Base-by-base conservation (phyloP, 2,113 vertebrate genomes). In the Bucco capensis region DNA sequence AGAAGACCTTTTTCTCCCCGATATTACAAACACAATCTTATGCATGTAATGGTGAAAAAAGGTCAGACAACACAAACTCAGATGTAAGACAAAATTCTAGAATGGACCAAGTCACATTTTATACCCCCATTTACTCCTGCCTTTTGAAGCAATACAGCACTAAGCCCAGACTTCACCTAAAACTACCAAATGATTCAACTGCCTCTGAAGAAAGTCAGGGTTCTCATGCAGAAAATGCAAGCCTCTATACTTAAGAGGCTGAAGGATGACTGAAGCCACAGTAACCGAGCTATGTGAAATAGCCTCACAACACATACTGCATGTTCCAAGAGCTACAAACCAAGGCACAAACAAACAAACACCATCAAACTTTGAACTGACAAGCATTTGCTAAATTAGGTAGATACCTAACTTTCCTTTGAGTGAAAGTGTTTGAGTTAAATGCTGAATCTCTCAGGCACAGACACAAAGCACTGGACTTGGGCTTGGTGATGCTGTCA, bases 361-460 rank as follows among this genome's bases (percentile, higher is more conserved):
- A 44, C 18, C 0, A 0, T 4, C 24, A 44, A 37, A 67, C 28
- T 35, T 28, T 13, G 27, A 83, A 24, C 38, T 24, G 31, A 3
- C 18, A 53, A 3, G 24, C 21, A 74, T 65, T 49, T 22, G 12
- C 49, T 44, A 37, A 30, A 11, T 54, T 40, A 24, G 33, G 22
- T 0, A 23, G 60, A 15, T 6, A 25, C 2, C 42, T 12, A 16
- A 35, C 46, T 66, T 50, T 8, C 31, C 17, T 31, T 56, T 33
- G 49, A 27, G 61, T 67, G 1, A 2, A 33, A 24, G 15, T 1
- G 18, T 33, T 56, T 21, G 44, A 10, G 38, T 37, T 28, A 30
- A 66, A 54, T 12, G 35, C 19, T 0, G 1, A n/a, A 51, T 10
- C 33, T 69, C 58, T 54, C 47, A 12, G 0, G 33, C 10, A 2